phyloP scores from a whole-genome alignment of 1,140 invertebrate genomes.

The Battus philenor region DNA sequence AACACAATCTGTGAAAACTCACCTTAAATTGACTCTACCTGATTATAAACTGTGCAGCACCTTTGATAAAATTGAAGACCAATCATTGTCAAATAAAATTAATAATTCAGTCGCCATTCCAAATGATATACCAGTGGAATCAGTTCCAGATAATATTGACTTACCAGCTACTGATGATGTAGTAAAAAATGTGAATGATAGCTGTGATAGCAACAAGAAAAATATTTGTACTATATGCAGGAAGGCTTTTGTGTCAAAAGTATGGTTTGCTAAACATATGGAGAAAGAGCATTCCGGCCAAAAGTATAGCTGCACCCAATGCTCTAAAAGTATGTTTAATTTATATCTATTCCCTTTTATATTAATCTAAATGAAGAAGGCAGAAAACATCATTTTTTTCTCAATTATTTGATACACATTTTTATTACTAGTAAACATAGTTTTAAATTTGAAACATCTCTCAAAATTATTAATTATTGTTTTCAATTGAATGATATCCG shows the following conservation, averaged over 20 bases:
- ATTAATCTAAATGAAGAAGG: too few relatives aligned
- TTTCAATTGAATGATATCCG: too few relatives aligned
- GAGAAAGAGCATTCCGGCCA: slow-evolving; percentile 48
- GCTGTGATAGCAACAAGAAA: slow-evolving; percentile 25
- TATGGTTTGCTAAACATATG: slow-evolving; percentile 59
- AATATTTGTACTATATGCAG: slow-evolving; percentile 44
- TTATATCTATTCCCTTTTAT: too few relatives aligned
- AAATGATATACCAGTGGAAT: background rate
- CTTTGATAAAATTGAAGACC: slow-evolving; percentile 27
- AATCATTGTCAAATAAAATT: slow-evolving; percentile 16
- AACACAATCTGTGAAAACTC: slow-evolving; percentile 20
- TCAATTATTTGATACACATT: too few relatives aligned
- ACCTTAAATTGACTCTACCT: slow-evolving; percentile 40
- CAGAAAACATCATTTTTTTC: too few relatives aligned
- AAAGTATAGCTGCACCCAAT: slow-evolving; percentile 44
- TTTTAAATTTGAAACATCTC: too few relatives aligned
- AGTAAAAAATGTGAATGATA: slow-evolving; percentile 9
- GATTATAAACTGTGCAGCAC: slow-evolving; percentile 44
- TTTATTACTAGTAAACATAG: too few relatives aligned
- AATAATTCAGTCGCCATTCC: too few relatives aligned
- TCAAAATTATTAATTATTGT: too few relatives aligned
- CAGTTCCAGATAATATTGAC: too few relatives aligned
- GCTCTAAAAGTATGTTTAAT: slow-evolving; percentile 48
- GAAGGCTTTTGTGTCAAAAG: slow-evolving; percentile 51
- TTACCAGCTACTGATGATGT: slow-evolving; percentile 2